A percentile compares a stretch with the other conserved stretches of the same genome.
phyloP scores from a whole-genome alignment of 2,888 invertebrate genomes.

The Macaria notata region DNA sequence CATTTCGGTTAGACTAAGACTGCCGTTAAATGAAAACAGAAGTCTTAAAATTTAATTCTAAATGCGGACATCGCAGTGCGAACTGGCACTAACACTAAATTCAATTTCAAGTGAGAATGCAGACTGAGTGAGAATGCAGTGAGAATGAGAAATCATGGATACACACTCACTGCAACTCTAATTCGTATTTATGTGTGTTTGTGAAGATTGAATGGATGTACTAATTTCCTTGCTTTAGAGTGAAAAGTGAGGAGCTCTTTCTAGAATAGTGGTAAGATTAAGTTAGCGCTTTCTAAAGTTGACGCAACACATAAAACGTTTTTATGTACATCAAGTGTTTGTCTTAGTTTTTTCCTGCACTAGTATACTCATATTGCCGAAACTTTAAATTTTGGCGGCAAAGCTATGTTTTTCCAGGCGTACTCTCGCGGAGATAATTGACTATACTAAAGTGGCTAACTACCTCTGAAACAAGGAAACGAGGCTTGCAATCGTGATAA shows the following conservation, averaged over 20 bases:
- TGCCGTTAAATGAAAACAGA: no score
- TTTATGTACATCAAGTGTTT: neutral
- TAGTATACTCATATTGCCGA: no score
- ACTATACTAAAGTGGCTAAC: no score
- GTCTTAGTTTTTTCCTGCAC: neutral
- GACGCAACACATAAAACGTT: neutral
- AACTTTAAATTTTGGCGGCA: no score
- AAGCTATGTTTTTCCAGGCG: no score
- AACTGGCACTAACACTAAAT: conserved; percentile 7
- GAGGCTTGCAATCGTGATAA: no score
- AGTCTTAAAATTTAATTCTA: no score
- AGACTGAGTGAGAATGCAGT: conserved; percentile 8
- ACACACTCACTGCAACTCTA: conserved; percentile 3
- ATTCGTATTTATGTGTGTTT: conserved; percentile 3
- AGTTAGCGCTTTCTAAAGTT: neutral
- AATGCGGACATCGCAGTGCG: neutral
- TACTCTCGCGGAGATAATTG: no score
- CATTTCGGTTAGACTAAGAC: no score
- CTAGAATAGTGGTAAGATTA: neutral
- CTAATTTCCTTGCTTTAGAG: no score
- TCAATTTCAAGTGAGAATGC: conserved; percentile 14
- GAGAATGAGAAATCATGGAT: conserved; percentile 6
- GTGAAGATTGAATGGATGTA: conserved; percentile 1
- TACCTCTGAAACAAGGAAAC: no score
- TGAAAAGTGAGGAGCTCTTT: no score